Base-by-base conservation (phyloP, 2,113 vertebrate genomes). In the Chrysemys picta region DNA sequence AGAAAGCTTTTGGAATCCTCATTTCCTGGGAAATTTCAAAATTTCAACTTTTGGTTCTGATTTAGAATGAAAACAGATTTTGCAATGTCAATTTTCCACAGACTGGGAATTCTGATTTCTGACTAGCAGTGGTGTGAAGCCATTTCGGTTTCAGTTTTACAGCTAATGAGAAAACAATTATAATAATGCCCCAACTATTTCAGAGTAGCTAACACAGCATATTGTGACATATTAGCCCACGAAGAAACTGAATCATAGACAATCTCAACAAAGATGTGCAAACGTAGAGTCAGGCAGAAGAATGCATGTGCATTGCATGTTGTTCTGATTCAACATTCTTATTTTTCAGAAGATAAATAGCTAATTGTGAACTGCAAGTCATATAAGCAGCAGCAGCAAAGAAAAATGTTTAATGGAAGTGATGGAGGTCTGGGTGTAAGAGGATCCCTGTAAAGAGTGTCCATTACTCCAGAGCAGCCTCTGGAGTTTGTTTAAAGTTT, bases 231-330 rank as follows among this genome's bases (percentile, higher is more conserved):
- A 22, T 10, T 38, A 22, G 65, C 19, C 38, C 35, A 38, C 65
- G 22, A 72, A 38, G 65, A 72, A 38, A 38, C 9, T 7, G 62
- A 72, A 22, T 38, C 65, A 22, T 0, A 72, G 19, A 21, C n/a
- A 72, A n/a, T 22, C n/a, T 38, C 11, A 72, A 10, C 16, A 38
- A 72, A 72, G 65, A 72, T 21, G 9, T 38, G 65, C n/a, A 21
- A 72, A 11, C 10, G 8, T 16, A 38, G 19, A 38, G 12, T n/a
- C 2, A 50, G 56, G 14, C 1, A 4, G 22, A 92, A 65, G 82
- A 4, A 11, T 84, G 57, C 22, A 53, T 45, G 81, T 3, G 11
- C 10, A 0, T 4, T 2, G 0, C n/a, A 25, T n/a, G 45, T 69
- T 92, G 82, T 84, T 3, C 21, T 54, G 4, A 0, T 3, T 54